Conservation (phyloP, 2,888 invertebrate species). For the Stegana nigrithorax region DNA sequence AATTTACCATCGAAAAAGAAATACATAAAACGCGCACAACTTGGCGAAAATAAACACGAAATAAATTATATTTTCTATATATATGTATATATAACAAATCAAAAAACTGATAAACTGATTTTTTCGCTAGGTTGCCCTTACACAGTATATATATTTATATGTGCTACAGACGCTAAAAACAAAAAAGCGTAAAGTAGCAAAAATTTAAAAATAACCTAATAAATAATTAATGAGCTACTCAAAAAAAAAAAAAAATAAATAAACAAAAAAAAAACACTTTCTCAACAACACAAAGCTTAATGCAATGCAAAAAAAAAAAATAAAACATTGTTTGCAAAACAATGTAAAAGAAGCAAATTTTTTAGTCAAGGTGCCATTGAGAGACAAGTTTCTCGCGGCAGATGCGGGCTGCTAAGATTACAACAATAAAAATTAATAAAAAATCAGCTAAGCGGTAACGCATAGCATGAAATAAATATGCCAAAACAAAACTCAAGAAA, state of each 20-base stretch:
- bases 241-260: not conserved
- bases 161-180: too few species aligned
- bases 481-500: not conserved
- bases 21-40: too few species aligned
- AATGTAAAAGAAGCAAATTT: not conserved
- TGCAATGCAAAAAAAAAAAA: not conserved
- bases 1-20: too few species aligned
- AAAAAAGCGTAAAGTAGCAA: not conserved
- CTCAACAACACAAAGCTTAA: not conserved
- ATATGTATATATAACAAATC: too few species aligned
- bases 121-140: too few species aligned
- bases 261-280: not conserved
- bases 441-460: not conserved
- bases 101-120: not conserved
- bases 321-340: not conserved
- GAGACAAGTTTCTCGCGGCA: too few species aligned
- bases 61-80: too few species aligned
- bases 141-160: too few species aligned
- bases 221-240: constrained; percentile 4
- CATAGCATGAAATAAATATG: not conserved
- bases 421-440: too few species aligned
- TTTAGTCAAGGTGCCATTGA: too few species aligned
- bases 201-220: constrained; percentile 8
- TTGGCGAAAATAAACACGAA: too few species aligned
- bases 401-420: too few species aligned